A percentile compares a stretch with the other conserved stretches of the same genome.
phyloP scores from a whole-genome alignment of 2,888 invertebrate genomes.

The Pollenia griseotomentosa region DNA sequence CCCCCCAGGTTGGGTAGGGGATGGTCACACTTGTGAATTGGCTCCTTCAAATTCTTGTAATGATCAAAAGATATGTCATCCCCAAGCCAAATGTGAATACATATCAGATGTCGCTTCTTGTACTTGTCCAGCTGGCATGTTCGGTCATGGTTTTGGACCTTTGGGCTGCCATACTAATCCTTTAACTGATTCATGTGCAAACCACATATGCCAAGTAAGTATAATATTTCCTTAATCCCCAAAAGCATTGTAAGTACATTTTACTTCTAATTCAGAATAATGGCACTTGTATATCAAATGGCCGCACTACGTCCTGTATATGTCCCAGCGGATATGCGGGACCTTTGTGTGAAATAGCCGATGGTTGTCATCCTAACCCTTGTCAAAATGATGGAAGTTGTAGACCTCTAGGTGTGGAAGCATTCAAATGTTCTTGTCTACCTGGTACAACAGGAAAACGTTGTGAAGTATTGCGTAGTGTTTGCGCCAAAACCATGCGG shows the following conservation, averaged over 20 bases:
- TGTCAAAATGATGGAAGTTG: conserved; percentile 94
- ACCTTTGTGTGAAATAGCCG: conserved; percentile 86
- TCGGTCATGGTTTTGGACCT: conserved; percentile 92
- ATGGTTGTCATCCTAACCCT: conserved; percentile 89
- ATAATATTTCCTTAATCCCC: background rate
- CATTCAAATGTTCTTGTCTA: conserved; percentile 88
- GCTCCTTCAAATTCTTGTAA: conserved; percentile 78
- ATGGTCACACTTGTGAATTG: conserved; percentile 89
- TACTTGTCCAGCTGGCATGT: conserved; percentile 90
- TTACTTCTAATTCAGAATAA: conserved; percentile 85
- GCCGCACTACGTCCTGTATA: conserved; percentile 79
- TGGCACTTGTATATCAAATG: conserved; percentile 79
- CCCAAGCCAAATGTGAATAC: conserved; percentile 91
- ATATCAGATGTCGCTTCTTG: conserved; percentile 89
- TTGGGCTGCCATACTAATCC: conserved; percentile 87
- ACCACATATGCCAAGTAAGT: conserved; percentile 85
- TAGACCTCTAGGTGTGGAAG: conserved; percentile 72
- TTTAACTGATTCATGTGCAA: conserved; percentile 84
- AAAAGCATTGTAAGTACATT: background rate
- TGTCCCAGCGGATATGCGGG: conserved; percentile 84
- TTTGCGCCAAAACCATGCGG: conserved; percentile 87
- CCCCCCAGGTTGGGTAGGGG: conserved; percentile 94
- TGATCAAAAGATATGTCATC: conserved; percentile 89
- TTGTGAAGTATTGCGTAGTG: conserved; percentile 86
- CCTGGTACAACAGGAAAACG: conserved; percentile 87